Conservation (phyloP, 2,888 invertebrate genomes). For the Byasa hedistus region DNA sequence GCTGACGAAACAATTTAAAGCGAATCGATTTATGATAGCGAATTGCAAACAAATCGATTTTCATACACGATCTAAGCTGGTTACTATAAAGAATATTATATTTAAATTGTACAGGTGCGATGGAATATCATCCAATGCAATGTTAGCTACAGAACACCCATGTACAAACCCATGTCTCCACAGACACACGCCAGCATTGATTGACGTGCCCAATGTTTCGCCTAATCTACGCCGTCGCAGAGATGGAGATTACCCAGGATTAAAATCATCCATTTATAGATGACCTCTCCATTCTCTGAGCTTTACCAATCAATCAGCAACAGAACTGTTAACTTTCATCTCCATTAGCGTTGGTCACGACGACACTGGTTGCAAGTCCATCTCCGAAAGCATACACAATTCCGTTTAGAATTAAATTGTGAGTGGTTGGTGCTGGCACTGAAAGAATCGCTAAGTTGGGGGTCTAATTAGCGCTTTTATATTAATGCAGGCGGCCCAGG, state of each 20-base stretch:
- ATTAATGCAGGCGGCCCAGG: conserved; percentile 20
- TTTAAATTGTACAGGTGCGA: too few relatives aligned
- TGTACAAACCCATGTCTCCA: too few relatives aligned
- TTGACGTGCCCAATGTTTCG: conserved; percentile 55
- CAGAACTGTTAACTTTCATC: too few relatives aligned
- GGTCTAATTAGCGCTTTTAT: conserved; percentile 25
- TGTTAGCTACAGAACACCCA: too few relatives aligned
- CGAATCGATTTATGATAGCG: too few relatives aligned
- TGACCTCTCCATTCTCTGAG: conserved; percentile 37
- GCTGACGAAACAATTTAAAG: too few relatives aligned
- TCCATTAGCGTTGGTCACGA: too few relatives aligned
- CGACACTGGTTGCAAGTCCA: too few relatives aligned
- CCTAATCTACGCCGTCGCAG: conserved; percentile 61
- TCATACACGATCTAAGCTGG: too few relatives aligned
- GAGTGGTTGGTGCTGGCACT: conserved; percentile 7
- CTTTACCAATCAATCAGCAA: background rate
- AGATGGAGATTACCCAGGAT: conserved; percentile 46
- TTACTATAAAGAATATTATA: too few relatives aligned
- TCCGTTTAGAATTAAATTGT: conserved; percentile 14
- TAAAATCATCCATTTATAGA: conserved; percentile 39
- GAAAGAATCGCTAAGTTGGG: conserved; percentile 27
- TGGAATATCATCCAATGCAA: too few relatives aligned
- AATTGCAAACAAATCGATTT: too few relatives aligned
- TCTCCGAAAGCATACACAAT: background rate
- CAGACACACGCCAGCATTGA: conserved; percentile 47